Evolutionary conservation across 2,888 invertebrate genomes (phyloP), one percentile per base, ranked within the genome.

Genomic region (Clostera curtula): DNA sequence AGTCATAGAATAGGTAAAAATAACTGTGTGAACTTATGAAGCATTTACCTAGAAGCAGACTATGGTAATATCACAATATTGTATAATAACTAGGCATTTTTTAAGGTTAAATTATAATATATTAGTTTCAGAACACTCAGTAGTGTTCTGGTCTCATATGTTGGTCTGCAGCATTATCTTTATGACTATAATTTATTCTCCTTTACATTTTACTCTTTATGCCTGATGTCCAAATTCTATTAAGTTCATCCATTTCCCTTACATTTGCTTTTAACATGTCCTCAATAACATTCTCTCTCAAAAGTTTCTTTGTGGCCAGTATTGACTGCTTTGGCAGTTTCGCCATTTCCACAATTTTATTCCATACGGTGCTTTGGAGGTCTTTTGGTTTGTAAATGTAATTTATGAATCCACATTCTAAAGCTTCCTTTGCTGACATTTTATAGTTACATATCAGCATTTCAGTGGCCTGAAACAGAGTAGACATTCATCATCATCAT

Each of bases 401-500:
- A 6, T 94, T 90, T 0, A 97, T 88, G 29, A 98, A 89, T 12
- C 94, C 92, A 55, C 86, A 87, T 19, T 89, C 77, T 24, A 87
- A 79, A 0, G 97, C 98, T 75, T 97, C 95, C 27, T 82, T 53
- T 0, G 95, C 94, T 12, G 87, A 86, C 60, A 98, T 80, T 73
- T 90, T 93, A 48, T 92, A 86, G 51, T 91, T 92, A 41, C 95
- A 89, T 29, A 87, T 54, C 29, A 90, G 59, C 79, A 90, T 79
- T 57, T 90, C 87, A 3, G 75, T 62, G 10, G 89, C 88, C 85
- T 87, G 55, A 27, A 73, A 64, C 28, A 25, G 18, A 28, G 16
- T n/a, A 12, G 5, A 11, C n/a, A n/a, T n/a, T n/a, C n/a, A n/a
- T n/a, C n/a, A n/a, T n/a, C n/a, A n/a, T n/a, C n/a, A n/a, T n/a